Evolutionary conservation across 2,797 vertebrate genomes (phyloP).

Genomic region (Enteromius radiatus): DNA sequence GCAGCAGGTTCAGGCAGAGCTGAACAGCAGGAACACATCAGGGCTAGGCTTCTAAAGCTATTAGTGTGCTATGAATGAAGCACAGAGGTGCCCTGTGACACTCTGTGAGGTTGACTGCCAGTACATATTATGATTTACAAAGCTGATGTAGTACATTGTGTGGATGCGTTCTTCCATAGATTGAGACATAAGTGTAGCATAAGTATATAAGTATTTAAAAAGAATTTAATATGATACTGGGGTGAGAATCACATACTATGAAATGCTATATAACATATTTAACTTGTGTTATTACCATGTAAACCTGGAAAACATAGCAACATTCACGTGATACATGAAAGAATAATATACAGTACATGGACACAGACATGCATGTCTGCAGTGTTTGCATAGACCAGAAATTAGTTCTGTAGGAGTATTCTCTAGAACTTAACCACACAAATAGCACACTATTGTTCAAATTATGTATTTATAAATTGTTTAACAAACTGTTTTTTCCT

Average conservation of each 20-base stretch:
- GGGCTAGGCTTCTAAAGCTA: not conserved
- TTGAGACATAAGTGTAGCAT: not conserved
- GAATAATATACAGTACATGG: not conserved
- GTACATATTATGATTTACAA: not conserved
- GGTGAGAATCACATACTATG: not conserved
- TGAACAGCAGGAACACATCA: constrained; percentile 7
- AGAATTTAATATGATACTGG: not conserved
- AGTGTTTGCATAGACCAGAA: not conserved
- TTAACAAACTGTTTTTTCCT: too few species aligned
- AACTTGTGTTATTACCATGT: not conserved
- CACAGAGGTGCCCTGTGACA: constrained; percentile 7
- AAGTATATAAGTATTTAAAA: too few species aligned
- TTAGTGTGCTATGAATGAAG: constrained; percentile 26
- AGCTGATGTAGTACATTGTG: not conserved
- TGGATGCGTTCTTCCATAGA: not conserved
- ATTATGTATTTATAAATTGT: not conserved
- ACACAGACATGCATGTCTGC: not conserved
- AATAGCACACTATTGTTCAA: not conserved
- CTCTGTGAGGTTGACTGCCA: constrained; percentile 11
- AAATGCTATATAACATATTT: not conserved
- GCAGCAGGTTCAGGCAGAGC: not conserved
- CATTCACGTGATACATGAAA: not conserved
- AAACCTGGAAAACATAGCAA: not conserved
- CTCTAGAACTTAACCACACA: not conserved
- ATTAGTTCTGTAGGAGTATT: not conserved